Conservation (phyloP, 1,140 invertebrate genomes). For the Oreohelix idahoensis region DNA sequence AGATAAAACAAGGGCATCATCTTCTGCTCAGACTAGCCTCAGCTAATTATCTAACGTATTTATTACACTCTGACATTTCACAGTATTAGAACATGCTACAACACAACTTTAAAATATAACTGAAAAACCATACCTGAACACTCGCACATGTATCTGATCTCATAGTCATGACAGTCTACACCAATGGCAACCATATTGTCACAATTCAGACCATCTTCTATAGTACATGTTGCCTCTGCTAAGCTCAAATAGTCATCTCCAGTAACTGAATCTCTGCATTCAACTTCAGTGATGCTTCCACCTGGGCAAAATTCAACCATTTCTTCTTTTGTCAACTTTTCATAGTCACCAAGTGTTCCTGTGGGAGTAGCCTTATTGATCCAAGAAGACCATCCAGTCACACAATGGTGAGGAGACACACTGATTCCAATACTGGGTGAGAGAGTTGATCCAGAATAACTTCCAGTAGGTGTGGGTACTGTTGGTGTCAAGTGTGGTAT, state of each 20-base stretch:
- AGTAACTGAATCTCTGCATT: conserved; percentile 50
- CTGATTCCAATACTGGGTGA: background rate
- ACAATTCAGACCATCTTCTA: conserved; percentile 52
- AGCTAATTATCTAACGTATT: too few relatives aligned
- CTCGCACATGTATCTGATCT: conserved; percentile 71
- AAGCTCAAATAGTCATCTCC: conserved; percentile 50
- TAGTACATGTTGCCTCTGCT: conserved; percentile 51
- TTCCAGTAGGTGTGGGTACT: background rate
- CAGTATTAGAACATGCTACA: too few relatives aligned
- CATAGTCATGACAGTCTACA: conserved; percentile 67
- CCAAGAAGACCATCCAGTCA: conserved; percentile 50
- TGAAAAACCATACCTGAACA: conserved; percentile 54
- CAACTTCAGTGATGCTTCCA: conserved; percentile 52
- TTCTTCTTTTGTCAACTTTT: conserved; percentile 46
- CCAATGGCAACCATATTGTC: conserved; percentile 52
- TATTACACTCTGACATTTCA: too few relatives aligned
- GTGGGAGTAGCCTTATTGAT: conserved; percentile 49
- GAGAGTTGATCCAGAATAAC: background rate
- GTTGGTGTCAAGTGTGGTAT: conserved; percentile 18
- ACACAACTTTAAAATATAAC: too few relatives aligned
- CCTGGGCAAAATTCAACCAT: conserved; percentile 48
- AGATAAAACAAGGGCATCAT: too few relatives aligned
- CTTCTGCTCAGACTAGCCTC: too few relatives aligned
- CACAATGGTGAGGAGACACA: background rate
- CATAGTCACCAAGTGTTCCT: conserved; percentile 47